Conservation (phyloP, 2,888 invertebrate genomes). For the Dugesia japonica region DNA sequence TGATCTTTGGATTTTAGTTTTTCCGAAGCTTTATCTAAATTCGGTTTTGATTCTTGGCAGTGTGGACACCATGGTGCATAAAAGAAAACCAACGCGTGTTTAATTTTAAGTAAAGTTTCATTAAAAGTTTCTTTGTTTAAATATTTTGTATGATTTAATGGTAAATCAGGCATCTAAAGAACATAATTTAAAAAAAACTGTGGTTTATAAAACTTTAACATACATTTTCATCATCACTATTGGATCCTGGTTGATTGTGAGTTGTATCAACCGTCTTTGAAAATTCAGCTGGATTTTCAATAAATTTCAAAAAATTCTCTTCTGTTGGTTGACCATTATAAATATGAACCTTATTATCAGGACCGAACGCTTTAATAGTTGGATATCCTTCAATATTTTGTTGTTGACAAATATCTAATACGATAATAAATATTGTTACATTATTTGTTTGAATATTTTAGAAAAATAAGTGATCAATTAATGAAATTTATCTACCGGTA, state of each 20-base stretch:
- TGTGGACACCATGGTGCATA: conserved; percentile 34
- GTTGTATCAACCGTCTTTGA: neutral
- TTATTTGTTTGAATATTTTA: no score
- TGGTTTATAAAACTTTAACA: neutral
- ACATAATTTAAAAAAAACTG: neutral
- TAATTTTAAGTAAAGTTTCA: neutral
- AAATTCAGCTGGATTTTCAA: neutral
- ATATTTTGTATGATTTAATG: conserved; percentile 21
- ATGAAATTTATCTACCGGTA: no score
- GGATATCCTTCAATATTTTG: conserved; percentile 26
- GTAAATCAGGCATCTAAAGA: conserved; percentile 11
- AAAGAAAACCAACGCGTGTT: conserved; percentile 31
- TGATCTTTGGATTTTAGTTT: neutral
- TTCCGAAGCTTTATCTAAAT: conserved; percentile 25
- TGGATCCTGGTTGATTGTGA: neutral
- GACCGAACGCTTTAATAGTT: conserved; percentile 6
- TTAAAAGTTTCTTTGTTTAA: conserved; percentile 27
- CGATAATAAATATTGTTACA: neutral
- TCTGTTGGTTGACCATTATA: neutral
- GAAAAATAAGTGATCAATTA: no score
- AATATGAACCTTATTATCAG: neutral
- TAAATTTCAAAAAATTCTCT: neutral
- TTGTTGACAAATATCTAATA: neutral
- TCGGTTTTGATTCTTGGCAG: conserved; percentile 31
- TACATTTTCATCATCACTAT: neutral